Evolutionary conservation across 2,888 invertebrate species (phyloP), one percentile per base, ranked within the genome.

Genomic region (Yponomeuta malinellus): DNA sequence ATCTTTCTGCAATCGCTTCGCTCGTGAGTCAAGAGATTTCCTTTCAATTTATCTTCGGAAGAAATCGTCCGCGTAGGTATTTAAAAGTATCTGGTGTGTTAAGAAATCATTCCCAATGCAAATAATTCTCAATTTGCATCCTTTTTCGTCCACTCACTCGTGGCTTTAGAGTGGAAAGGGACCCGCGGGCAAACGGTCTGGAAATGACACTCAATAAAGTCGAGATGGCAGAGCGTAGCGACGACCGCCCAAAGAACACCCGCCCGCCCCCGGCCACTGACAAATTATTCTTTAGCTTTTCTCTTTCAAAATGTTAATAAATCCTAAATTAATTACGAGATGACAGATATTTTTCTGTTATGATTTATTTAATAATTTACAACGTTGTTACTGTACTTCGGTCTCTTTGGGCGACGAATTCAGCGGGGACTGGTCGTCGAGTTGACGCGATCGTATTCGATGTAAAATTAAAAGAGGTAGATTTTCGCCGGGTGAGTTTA

Each of bases 401-500:
- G 52, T 59, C 15, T 59, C 52, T 12, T 65, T 65, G 65, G 65
- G 10, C 33, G 37, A 23, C 15, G 68, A 69, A 63, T 63, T 10
- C 59, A 59, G 59, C 59, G 31, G 69, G 59, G 31, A 33, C 9
- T 29, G 68, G 37, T 10, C 33, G 68, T 23, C 68, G 68, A 48
- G 29, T 52, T 23, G 63, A 31, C 63, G 69, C 33, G 86, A 88
- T 89, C 86, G 85, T 83, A 87, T 82, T 85, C 85, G 85, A 88
- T 85, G 86, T 85, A 73, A 73, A 73, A 72, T 73, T 88, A 86
- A 86, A 88, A 87, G 86, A 78, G 84, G 85, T 85, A 83, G 83
- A 87, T 85, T 84, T 85, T 84, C 83, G 81, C 87, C 85, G 87
- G 87, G 83, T 88, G 71, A 90, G 91, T 92, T 91, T 92, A 91